A percentile compares a stretch with the other conserved stretches of the same genome.
phyloP scores from a whole-genome alignment of 1,140 invertebrate species.

The Pseudomyrmex concolor region DNA sequence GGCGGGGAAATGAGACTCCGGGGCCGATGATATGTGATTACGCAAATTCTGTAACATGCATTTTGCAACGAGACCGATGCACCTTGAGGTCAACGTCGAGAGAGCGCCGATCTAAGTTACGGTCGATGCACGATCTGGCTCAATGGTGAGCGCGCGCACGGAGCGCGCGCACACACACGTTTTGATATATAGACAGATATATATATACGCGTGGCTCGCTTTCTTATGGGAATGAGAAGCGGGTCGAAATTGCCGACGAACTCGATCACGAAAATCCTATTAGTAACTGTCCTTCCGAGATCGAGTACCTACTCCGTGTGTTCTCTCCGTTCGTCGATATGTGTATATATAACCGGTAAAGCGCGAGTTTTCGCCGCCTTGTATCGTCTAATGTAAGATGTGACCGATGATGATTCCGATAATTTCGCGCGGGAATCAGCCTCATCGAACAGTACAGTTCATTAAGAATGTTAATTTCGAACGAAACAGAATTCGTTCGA shows the following conservation, averaged over 20 bases:
- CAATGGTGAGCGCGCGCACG: slow-evolving; percentile 13
- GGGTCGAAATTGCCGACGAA: slow-evolving; percentile 61
- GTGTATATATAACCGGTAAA: background rate
- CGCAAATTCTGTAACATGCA: slow-evolving; percentile 80
- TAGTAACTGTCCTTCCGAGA: slow-evolving; percentile 50
- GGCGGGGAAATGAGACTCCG: no score
- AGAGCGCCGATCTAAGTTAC: slow-evolving; percentile 50
- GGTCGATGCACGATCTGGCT: slow-evolving; percentile 36
- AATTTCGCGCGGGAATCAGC: background rate
- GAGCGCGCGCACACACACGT: background rate
- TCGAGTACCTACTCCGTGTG: slow-evolving; percentile 14
- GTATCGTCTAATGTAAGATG: background rate
- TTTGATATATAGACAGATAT: background rate
- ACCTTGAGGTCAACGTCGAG: slow-evolving; percentile 75
- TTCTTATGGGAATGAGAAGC: slow-evolving; percentile 70
- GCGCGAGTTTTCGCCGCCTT: slow-evolving; percentile 42
- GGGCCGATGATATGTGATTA: slow-evolving; percentile 81
- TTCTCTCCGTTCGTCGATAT: slow-evolving; percentile 12
- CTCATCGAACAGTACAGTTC: no score
- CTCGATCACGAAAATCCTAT: slow-evolving; percentile 69
- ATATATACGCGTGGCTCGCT: background rate
- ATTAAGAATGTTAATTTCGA: no score
- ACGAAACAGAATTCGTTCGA: no score
- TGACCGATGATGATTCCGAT: slow-evolving; percentile 1
- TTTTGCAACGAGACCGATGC: slow-evolving; percentile 73